Evolutionary conservation across 2,888 invertebrate genomes (phyloP).

Genomic region (Andrena chrysosceles): DNA sequence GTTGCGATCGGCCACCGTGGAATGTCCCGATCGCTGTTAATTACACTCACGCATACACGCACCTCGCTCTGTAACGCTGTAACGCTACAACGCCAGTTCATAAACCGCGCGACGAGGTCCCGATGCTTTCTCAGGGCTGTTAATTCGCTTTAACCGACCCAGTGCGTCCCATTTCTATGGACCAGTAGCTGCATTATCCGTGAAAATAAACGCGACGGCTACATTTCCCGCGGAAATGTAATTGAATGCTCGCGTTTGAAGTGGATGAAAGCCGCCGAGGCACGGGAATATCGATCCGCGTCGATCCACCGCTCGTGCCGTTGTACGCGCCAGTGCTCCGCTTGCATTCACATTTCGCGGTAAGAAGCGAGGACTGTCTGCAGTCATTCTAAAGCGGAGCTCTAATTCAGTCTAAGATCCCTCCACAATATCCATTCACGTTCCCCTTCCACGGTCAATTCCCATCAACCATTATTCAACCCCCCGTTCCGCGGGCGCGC

Average conservation of each 20-base stretch:
- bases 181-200: conserved; percentile 34
- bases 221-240: conserved; percentile 5
- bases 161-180: conserved; percentile 22
- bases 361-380: too few relatives aligned
- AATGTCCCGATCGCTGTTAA: conserved; percentile 51
- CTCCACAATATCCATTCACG: background rate
- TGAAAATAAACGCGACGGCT: background rate
- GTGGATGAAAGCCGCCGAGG: background rate
- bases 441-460: background rate
- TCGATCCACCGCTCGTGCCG: background rate
- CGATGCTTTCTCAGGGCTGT: conserved; percentile 48
- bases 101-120: conserved; percentile 34
- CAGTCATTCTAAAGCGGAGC: too few relatives aligned
- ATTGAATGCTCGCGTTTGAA: conserved; percentile 22
- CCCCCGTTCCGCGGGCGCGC: background rate
- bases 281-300: background rate
- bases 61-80: background rate
- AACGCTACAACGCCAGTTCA: conserved; percentile 5
- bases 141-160: conserved; percentile 54
- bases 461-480: background rate
- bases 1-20: conserved; percentile 24
- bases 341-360: too few relatives aligned
- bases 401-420: too few relatives aligned
- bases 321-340: background rate
- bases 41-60: conserved; percentile 32